Evolutionary conservation across 2,888 invertebrate genomes (phyloP), one percentile per base, ranked within the genome.

Genomic region (Cecidostiba fungosa): DNA sequence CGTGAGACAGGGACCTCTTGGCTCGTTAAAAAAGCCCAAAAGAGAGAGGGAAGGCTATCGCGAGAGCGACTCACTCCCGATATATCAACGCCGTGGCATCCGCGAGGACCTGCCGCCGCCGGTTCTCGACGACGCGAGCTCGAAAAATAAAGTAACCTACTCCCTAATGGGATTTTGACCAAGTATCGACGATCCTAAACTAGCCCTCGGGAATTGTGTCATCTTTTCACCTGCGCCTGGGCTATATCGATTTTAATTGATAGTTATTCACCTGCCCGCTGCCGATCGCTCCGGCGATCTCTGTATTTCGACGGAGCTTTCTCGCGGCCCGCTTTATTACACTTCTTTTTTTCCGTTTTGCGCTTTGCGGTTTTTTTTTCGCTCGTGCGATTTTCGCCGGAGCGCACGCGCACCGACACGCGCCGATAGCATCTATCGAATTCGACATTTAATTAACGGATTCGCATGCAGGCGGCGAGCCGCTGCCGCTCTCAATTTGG

Each of bases 101-200:
- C 89, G 88, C 87, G 16, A n/a, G n/a, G n/a, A n/a, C n/a, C n/a
- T n/a, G n/a, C n/a, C 73, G 90, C 90, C 90, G 91, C 91, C 91
- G 90, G 62, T 5, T 50, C 26, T n/a, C 76, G 10, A 8, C 26
- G 26, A 87, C 19, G 72, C 19, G 72, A 50, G 36, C 26, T 32
- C 36, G 72, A 8, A 12, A 69, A 29, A 19, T 6, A 23, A 23
- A 8, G 39, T 0, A 72, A 39, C 1, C 36, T 90, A 87, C 88
- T 89, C 89, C 89, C 91, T 92, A 92, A 93, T 92, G 91, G 91
- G 90, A 91, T 91, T 92, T 92, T 91, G 92, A 92, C 59, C 36
- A 39, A 82, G 70, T 72, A 1, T 8, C 70, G 8, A n/a, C 29
- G 43, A 32, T 32, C 1, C 47, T 19, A 29, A 8, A 54, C 70